A percentile compares a stretch with the other conserved stretches of the same genome.
Conservation (phyloP, 2,888 invertebrate species). For the Eupithecia tripunctaria region DNA sequence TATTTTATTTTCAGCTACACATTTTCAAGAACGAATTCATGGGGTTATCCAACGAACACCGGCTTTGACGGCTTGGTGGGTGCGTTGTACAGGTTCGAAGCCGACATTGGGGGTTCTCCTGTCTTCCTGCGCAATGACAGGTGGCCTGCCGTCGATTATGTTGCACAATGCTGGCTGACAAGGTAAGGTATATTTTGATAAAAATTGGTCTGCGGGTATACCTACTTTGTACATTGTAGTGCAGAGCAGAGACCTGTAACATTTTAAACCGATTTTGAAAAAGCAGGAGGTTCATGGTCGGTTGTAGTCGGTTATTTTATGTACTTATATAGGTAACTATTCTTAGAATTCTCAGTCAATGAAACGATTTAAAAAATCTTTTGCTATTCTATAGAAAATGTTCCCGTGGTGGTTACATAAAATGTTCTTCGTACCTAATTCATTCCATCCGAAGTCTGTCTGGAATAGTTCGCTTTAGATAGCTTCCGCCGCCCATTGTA, state of each 20-base stretch:
- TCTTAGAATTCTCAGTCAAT: too few relatives aligned
- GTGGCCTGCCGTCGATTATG: slow-evolving; percentile 83
- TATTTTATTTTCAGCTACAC: slow-evolving; percentile 64
- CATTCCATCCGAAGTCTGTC: too few relatives aligned
- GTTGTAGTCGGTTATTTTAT: too few relatives aligned
- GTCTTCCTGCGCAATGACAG: slow-evolving; percentile 87
- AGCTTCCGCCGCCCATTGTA: too few relatives aligned
- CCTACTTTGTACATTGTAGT: not conserved
- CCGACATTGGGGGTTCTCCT: slow-evolving; percentile 88
- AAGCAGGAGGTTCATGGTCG: too few relatives aligned
- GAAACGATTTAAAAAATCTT: too few relatives aligned
- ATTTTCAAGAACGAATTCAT: slow-evolving; percentile 81
- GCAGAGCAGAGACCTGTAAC: not conserved
- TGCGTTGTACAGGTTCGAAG: slow-evolving; percentile 80
- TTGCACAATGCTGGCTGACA: slow-evolving; percentile 85
- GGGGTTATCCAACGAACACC: slow-evolving; percentile 87
- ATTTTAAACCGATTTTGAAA: not conserved
- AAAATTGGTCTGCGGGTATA: too few relatives aligned
- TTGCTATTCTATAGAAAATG: too few relatives aligned
- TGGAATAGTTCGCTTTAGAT: too few relatives aligned
- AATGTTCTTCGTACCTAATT: too few relatives aligned
- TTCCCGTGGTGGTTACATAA: too few relatives aligned
- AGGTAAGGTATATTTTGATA: slow-evolving; percentile 74
- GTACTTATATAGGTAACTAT: too few relatives aligned
- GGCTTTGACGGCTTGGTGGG: slow-evolving; percentile 88